These are phyloP conservation scores for Morpho helenor DNA, from an alignment of 2,888 invertebrate species.

Conservation along the genomic window DNA sequence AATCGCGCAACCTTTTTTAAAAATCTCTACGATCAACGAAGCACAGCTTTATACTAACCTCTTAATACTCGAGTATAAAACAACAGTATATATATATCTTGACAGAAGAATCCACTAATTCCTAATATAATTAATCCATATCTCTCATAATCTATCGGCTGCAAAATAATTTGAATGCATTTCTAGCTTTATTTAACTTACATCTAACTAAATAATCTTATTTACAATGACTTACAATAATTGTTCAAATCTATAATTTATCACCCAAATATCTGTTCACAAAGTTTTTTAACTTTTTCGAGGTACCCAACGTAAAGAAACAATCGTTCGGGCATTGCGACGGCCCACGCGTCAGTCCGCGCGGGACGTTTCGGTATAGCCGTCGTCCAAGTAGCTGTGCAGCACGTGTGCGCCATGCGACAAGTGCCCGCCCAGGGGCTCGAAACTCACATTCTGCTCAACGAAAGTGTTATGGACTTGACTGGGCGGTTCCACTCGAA, in stretches of 20 bases:
- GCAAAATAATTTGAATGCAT: conserved; percentile 71
- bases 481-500: conserved; percentile 63
- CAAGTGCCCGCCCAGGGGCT: conserved; percentile 52
- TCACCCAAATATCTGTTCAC: conserved; percentile 34
- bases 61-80: conserved; percentile 18
- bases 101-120: conserved; percentile 35
- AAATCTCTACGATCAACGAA: conserved; percentile 14
- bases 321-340: background rate
- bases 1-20: background rate
- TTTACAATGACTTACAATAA: conserved; percentile 68
- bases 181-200: conserved; percentile 70
- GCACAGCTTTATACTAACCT: conserved; percentile 12
- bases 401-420: conserved; percentile 47
- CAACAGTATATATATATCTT: conserved; percentile 20
- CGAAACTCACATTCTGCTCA: conserved; percentile 62
- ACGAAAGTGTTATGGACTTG: conserved; percentile 60
- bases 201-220: conserved; percentile 68
- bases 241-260: conserved; percentile 61
- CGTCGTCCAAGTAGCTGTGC: conserved; percentile 59
- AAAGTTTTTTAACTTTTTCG: conserved; percentile 15
- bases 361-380: conserved; percentile 59
- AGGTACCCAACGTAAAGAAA: conserved; percentile 31
- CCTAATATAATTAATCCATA: conserved; percentile 41
- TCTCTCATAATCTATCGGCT: conserved; percentile 60
- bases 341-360: conserved; percentile 51